These are phyloP conservation scores for Pseudomyrmex concolor DNA, from an alignment of 1,140 invertebrate genomes.

Conservation along the genomic window DNA sequence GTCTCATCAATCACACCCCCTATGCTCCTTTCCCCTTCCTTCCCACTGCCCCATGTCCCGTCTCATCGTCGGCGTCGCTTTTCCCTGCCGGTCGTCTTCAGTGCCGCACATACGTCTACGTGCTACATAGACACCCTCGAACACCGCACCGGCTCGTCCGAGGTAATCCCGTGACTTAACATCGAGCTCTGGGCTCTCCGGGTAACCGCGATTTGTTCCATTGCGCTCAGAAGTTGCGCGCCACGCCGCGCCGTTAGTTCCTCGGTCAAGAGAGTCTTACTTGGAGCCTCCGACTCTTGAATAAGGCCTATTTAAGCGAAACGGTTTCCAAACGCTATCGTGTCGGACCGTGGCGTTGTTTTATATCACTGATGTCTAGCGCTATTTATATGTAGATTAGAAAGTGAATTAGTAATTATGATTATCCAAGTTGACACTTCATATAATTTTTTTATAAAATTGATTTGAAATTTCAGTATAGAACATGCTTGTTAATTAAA, in stretches of 20 bases:
- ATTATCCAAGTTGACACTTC: background rate
- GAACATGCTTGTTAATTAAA: too few species aligned
- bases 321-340: conserved; percentile 27
- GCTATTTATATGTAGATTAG: background rate
- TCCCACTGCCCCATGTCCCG: conserved; percentile 5
- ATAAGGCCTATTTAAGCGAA: conserved; percentile 45
- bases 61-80: conserved; percentile 12
- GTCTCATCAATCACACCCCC: conserved; percentile 85
- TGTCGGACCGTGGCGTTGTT: background rate
- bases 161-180: conserved; percentile 71
- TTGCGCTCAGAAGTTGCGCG: conserved; percentile 59
- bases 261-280: conserved; percentile 55
- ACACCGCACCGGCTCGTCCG: conserved; percentile 61
- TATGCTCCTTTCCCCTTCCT: conserved; percentile 46
- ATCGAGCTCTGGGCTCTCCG: conserved; percentile 66
- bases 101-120: conserved; percentile 60
- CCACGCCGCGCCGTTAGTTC: conserved; percentile 60
- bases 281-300: conserved; percentile 14
- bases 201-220: conserved; percentile 70
- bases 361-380: background rate
- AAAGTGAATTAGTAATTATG: background rate
- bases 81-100: conserved; percentile 38
- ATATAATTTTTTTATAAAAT: background rate
- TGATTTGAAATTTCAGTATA: background rate
- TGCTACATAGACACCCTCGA: conserved; percentile 59